Percentiles rank a stretch among this genome's conserved stretches.
Evolutionary conservation across 64 coral and sea anemone species (phyloP).

Genomic region (Actinia equina): DNA sequence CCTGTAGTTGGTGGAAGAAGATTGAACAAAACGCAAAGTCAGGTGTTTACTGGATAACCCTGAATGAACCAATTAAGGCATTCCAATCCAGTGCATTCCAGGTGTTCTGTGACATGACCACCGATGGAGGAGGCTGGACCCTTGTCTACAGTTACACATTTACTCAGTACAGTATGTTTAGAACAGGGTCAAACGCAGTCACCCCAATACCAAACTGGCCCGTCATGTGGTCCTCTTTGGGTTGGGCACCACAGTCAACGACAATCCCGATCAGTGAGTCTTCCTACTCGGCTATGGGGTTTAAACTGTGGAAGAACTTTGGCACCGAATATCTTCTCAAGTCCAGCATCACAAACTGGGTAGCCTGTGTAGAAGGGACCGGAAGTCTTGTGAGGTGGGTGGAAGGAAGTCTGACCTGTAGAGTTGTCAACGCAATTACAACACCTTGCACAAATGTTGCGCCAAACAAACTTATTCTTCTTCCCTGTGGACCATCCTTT

Average conservation of each 20-base stretch:
- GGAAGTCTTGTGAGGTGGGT: too few species aligned
- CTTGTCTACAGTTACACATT: not conserved
- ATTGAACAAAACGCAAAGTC: not conserved
- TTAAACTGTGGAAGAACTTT: slow-evolving; percentile 32
- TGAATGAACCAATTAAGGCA: not conserved
- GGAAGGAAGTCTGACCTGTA: too few species aligned
- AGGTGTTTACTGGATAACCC: not conserved
- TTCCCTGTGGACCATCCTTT: too few species aligned
- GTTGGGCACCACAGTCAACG: not conserved
- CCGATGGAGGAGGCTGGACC: slow-evolving; percentile 12
- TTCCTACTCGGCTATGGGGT: slow-evolving; percentile 40
- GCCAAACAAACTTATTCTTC: too few species aligned
- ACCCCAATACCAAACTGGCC: slow-evolving; percentile 6
- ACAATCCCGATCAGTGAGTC: slow-evolving; percentile 48
- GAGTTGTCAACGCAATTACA: too few species aligned
- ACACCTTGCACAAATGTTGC: too few species aligned
- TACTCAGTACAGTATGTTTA: not conserved
- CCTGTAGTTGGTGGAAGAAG: not conserved
- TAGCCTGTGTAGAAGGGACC: slow-evolving; percentile 17
- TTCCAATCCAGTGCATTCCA: not conserved
- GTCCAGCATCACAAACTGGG: slow-evolving; percentile 78
- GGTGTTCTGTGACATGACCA: slow-evolving; percentile 14
- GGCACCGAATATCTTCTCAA: slow-evolving; percentile 37
- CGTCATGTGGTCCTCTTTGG: not conserved
- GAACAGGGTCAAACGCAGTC: not conserved